phyloP scores from a whole-genome alignment of 2,113 vertebrate species.

The Tetrax tetrax region DNA sequence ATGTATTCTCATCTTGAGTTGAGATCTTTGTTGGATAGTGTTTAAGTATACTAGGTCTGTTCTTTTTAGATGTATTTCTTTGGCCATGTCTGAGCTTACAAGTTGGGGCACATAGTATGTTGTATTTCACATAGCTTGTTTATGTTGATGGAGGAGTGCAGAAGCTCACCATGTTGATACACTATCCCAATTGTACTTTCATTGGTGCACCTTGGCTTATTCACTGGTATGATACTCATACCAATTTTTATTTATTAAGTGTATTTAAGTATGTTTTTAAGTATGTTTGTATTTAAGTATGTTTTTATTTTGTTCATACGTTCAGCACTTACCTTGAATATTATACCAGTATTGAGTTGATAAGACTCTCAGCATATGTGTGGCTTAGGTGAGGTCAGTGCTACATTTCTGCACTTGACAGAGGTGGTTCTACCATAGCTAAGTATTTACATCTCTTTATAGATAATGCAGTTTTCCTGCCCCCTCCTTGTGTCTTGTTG shows the following conservation, averaged over 20 bases:
- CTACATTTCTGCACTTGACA: background rate
- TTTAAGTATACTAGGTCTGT: background rate
- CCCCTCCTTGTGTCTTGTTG: accelerated
- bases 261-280: background rate
- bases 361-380: accelerated
- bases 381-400: background rate
- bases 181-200: background rate
- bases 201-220: background rate
- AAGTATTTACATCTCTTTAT: background rate
- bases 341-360: background rate
- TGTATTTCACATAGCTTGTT: accelerated
- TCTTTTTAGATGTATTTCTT: background rate
- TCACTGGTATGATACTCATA: accelerated
- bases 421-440: background rate
- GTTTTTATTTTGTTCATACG: background rate
- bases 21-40: background rate
- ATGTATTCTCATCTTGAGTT: background rate
- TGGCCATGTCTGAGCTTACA: background rate
- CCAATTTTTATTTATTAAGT: too few relatives aligned
- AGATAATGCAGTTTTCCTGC: background rate
- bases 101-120: background rate
- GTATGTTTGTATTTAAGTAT: background rate
- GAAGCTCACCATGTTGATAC: accelerated
- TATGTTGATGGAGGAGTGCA: accelerated
- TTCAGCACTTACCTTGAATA: accelerated